Base-by-base conservation (phyloP, 1,140 invertebrate species). In the Zophobas atratus region DNA sequence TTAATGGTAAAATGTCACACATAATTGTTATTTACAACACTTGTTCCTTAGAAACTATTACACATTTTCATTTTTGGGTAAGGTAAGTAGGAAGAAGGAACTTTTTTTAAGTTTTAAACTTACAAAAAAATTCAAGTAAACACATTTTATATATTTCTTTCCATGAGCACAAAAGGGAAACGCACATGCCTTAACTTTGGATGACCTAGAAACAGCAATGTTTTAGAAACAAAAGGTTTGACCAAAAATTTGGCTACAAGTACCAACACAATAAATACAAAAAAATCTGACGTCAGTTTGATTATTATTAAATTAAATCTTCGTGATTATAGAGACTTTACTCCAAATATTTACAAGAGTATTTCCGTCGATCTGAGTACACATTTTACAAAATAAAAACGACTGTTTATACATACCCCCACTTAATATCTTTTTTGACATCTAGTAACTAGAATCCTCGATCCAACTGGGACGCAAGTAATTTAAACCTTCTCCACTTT, bases 201-300 rank as follows among this genome's bases (percentile, higher is more conserved):
- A 20, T 20, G 20, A 60, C 32, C 34, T 32, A 32, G 32, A 4
- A 5, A 6, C 55, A 57, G 55, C 4, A 46, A 8, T 4, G 35
- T 46, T 33, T 57, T 70, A 35, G 43, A 78, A 80, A 67, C 76
- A 80, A 78, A 71, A 73, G 72, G 73, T 67, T 46, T 3, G 3
- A 46, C 43, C 48, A 80, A 79, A 82, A 78, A 82, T 82, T 79
- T 81, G 57, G 57, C 76, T 67, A 57, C 77, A 56, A 79, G 20
- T 79, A 81, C 79, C 49, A 79, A 79, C 77, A 79, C 71, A 49
- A 75, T 38, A 70, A 56, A 20, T 20, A 20, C 20, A 20, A 20
- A 20, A 20, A 20, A 20, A 20, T 20, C 20, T 20, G 20, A 20
- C 20, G 20, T 20, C 20, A 20, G 20, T 20, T 20, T 20, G 20